Conservation (phyloP, 2,888 invertebrate genomes). For the Bugulina stolonifera region DNA sequence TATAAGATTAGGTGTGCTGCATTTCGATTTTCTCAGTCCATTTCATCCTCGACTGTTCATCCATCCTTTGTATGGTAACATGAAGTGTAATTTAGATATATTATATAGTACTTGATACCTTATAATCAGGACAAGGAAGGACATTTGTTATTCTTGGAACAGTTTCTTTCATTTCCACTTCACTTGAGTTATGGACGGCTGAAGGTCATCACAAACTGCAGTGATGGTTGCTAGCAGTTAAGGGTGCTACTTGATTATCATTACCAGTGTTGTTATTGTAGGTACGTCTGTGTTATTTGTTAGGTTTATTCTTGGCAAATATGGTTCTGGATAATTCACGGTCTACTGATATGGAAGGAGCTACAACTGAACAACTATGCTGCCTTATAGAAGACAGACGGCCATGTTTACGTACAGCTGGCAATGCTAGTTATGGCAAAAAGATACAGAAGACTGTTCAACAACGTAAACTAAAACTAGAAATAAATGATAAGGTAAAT, state of each 20-base stretch:
- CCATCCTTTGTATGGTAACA: no score
- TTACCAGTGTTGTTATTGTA: background rate
- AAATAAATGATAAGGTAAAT: slow-evolving; percentile 71
- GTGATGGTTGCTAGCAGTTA: no score
- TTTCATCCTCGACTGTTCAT: no score
- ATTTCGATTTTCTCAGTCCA: no score
- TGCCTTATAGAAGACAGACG: slow-evolving; percentile 78
- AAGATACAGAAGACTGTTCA: slow-evolving; percentile 91
- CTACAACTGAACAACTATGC: slow-evolving; percentile 56
- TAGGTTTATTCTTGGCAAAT: background rate
- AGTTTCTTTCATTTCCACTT: no score
- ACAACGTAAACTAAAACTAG: slow-evolving; percentile 80
- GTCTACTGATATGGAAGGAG: slow-evolving; percentile 1
- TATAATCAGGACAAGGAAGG: no score
- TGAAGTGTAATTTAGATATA: no score
- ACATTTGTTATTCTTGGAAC: no score
- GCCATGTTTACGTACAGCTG: slow-evolving; percentile 78
- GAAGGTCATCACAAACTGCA: no score
- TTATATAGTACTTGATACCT: no score
- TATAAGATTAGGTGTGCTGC: no score
- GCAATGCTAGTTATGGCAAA: slow-evolving; percentile 93
- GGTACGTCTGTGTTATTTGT: background rate
- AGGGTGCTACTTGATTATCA: background rate
- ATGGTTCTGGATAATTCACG: slow-evolving; percentile 17
- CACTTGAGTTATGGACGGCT: no score